Conservation (phyloP, 1,140 invertebrate genomes). For the Nasonia giraulti region DNA sequence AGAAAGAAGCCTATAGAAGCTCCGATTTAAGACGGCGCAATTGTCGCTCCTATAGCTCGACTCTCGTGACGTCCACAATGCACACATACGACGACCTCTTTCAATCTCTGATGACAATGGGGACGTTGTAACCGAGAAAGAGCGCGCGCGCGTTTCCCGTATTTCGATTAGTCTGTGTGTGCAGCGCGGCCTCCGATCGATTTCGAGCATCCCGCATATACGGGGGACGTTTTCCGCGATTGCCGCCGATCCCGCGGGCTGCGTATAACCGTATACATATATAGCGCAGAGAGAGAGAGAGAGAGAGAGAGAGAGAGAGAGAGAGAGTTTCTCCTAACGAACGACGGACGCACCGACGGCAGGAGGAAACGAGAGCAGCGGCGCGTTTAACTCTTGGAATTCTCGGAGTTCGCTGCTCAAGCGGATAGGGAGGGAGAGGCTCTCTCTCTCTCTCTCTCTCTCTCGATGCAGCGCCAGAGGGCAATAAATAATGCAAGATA, state of each 20-base stretch:
- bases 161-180: not conserved
- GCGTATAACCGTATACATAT: too few species aligned
- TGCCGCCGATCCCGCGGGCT: too few species aligned
- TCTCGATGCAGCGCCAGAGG: not conserved
- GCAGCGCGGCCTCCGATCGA: not conserved
- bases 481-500: constrained; percentile 18
- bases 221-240: too few species aligned
- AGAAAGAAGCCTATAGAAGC: too few species aligned
- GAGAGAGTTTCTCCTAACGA: too few species aligned
- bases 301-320: too few species aligned
- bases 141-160: not conserved
- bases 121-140: not conserved
- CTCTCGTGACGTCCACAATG: not conserved
- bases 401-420: not conserved
- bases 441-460: not conserved
- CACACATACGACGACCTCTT: constrained; percentile 4
- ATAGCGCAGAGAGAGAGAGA: too few species aligned
- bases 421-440: not conserved
- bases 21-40: not conserved
- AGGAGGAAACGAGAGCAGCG: not conserved
- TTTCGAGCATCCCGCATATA: not conserved
- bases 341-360: too few species aligned
- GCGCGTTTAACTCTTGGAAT: not conserved
- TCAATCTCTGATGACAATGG: constrained; percentile 30
- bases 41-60: not conserved